These are phyloP conservation scores for Heliconius hewitsoni DNA, from an alignment of 1,140 invertebrate species.

Conservation along the genomic window DNA sequence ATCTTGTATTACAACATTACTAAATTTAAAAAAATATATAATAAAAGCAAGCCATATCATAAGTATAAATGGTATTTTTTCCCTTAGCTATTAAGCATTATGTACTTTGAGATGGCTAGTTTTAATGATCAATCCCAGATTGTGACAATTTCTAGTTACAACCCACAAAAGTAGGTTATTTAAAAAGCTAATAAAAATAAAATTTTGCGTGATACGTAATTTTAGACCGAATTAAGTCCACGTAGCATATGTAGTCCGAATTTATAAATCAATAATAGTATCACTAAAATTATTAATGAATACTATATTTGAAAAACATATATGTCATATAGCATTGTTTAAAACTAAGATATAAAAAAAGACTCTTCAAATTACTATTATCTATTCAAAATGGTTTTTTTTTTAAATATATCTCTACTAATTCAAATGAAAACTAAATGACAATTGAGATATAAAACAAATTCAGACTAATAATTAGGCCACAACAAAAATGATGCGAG, in stretches of 20 bases:
- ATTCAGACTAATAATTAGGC: slow-evolving; percentile 56
- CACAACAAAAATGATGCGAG: slow-evolving; percentile 53
- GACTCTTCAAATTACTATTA: not conserved
- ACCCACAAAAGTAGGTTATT: not conserved
- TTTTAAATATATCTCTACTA: not conserved
- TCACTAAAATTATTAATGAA: not conserved
- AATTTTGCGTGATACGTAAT: slow-evolving; percentile 43
- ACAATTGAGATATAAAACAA: slow-evolving; percentile 11
- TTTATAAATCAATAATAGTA: slow-evolving; percentile 29
- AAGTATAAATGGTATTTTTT: not conserved
- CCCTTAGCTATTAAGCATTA: not conserved
- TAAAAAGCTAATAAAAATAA: slow-evolving; percentile 51
- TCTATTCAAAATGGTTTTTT: not conserved
- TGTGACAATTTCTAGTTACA: not conserved
- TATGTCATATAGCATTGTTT: too few species aligned
- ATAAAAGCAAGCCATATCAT: not conserved
- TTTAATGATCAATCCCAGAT: not conserved
- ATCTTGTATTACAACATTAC: too few species aligned
- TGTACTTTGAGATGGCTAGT: not conserved
- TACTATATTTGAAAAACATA: too few species aligned
- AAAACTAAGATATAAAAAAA: too few species aligned
- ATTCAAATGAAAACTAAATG: not conserved
- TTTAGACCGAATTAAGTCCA: too few species aligned
- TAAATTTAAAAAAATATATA: too few species aligned
- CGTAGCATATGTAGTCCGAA: slow-evolving; percentile 48